phyloP scores from a whole-genome alignment of 2,113 vertebrate species.

The Apodemus speciosus region DNA sequence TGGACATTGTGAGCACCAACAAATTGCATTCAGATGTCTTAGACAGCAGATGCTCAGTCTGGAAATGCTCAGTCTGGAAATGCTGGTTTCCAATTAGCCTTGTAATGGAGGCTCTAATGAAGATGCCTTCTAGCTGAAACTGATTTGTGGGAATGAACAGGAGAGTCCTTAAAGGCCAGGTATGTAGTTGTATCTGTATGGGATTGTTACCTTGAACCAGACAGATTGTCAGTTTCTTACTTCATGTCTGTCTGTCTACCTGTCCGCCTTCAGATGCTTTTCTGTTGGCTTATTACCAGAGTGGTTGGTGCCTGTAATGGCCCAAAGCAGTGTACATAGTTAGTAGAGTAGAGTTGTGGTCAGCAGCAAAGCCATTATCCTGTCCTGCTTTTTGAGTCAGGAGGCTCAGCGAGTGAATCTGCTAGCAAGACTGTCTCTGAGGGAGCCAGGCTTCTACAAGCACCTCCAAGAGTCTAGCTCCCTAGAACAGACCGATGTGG shows the following conservation, averaged over 20 bases:
- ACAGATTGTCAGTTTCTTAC: not conserved
- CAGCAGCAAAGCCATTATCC: not conserved
- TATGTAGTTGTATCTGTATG: not conserved
- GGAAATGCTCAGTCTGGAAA: not conserved
- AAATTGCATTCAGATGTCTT: not conserved
- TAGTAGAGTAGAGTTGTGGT: slow-evolving; percentile 1
- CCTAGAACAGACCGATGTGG: not conserved
- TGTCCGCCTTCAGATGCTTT: slow-evolving; percentile 2
- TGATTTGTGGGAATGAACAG: not conserved
- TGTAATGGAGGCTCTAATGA: not conserved
- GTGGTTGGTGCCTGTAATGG: not conserved
- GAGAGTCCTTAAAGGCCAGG: slow-evolving; percentile 2
- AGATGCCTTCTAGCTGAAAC: not conserved
- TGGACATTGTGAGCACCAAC: not conserved
- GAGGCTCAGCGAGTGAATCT: not conserved
- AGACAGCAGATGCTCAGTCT: not conserved
- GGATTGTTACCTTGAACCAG: slow-evolving; percentile 24
- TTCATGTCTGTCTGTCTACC: slow-evolving; percentile 9
- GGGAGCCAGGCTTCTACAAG: not conserved
- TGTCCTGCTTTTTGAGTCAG: not conserved
- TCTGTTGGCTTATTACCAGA: not conserved
- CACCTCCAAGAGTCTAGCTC: not conserved
- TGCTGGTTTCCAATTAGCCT: not conserved
- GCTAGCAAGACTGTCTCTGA: not conserved
- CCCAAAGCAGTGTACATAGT: not conserved